Evolutionary conservation across 2,797 vertebrate species (phyloP).

Genomic region (Rhinichthys osculus): DNA sequence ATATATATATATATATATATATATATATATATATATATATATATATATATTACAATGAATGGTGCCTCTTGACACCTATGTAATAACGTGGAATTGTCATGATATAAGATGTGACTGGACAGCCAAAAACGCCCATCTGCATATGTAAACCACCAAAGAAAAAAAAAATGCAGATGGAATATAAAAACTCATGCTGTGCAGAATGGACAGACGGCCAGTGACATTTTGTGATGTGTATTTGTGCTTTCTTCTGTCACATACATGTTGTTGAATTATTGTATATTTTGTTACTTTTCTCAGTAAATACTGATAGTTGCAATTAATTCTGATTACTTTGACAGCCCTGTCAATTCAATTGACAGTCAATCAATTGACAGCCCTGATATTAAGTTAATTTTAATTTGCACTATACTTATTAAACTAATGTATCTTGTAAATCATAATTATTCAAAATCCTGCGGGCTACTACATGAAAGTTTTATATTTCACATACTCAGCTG

Average conservation of each 20-base stretch:
- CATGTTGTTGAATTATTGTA: background rate
- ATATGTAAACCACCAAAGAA: background rate
- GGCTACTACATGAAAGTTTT: background rate
- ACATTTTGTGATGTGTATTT: background rate
- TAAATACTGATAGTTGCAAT: background rate
- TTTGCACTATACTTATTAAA: no score
- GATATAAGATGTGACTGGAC: background rate
- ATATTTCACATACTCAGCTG: background rate
- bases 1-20: no score
- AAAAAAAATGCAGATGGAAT: conserved; percentile 5
- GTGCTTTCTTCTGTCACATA: background rate
- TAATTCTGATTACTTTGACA: background rate
- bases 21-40: no score
- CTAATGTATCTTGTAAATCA: background rate
- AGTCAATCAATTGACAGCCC: background rate
- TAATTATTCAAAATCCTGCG: background rate
- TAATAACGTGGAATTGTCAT: background rate
- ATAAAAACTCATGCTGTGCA: background rate
- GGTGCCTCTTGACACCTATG: background rate
- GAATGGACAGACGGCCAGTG: background rate
- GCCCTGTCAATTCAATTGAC: background rate
- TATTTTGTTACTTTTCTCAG: background rate
- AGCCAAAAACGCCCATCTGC: background rate
- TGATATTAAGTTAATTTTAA: no score
- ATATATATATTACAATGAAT: background rate